These are phyloP conservation scores for Encarsia formosa DNA, from an alignment of 2,888 invertebrate genomes.

Conservation along the genomic window DNA sequence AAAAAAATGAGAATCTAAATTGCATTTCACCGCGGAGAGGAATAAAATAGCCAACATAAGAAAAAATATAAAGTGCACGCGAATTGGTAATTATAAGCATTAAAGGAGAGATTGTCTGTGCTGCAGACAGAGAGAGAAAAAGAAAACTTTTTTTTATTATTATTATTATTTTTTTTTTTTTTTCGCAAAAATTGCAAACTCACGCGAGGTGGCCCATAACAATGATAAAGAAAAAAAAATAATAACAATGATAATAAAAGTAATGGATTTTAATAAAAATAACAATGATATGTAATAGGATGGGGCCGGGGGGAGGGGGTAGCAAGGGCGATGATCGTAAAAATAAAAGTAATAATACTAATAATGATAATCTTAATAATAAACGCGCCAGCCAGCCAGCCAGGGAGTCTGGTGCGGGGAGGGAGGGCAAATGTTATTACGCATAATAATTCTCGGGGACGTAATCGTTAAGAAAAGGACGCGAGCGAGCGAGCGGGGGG, in stretches of 20 bases:
- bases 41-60: conserved; percentile 12
- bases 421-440: conserved; percentile 48
- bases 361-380: conserved; percentile 32
- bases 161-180: too few relatives aligned
- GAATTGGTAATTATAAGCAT: conserved; percentile 28
- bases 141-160: too few relatives aligned
- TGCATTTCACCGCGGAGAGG: background rate
- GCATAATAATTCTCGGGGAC: conserved; percentile 50
- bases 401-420: conserved; percentile 35
- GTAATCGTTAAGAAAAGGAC: conserved; percentile 52
- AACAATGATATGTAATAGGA: too few relatives aligned
- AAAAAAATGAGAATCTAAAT: too few relatives aligned
- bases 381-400: too few relatives aligned
- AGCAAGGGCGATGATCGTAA: conserved; percentile 4
- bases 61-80: conserved; percentile 26
- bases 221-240: background rate
- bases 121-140: too few relatives aligned
- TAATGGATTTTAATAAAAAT: conserved; percentile 3
- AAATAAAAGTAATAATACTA: conserved; percentile 7
- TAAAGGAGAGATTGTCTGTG: too few relatives aligned
- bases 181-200: too few relatives aligned
- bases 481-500: conserved; percentile 33
- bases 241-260: background rate
- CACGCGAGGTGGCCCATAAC: too few relatives aligned
- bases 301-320: too few relatives aligned